Conservation (phyloP, 53 echinoderm and acorn worm species). For the Holothuria scabra region DNA sequence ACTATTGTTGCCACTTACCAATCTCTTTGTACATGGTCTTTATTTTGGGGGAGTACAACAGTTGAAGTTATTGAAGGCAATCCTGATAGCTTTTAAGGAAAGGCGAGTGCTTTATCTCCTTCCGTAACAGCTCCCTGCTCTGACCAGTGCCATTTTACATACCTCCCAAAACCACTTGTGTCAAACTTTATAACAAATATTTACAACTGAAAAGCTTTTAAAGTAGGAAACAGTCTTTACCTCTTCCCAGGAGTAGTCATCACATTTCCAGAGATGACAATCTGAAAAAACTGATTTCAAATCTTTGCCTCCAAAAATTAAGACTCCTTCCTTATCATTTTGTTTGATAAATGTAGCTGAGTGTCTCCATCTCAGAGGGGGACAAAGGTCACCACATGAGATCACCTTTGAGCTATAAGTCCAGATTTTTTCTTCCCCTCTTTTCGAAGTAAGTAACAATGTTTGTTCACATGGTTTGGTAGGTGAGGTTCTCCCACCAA, state of each 20-base stretch:
- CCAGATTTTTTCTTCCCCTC: background rate
- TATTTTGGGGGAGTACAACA: no score
- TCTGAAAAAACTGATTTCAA: conserved; percentile 16
- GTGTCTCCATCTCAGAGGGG: conserved; percentile 82
- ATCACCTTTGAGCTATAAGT: conserved; percentile 15
- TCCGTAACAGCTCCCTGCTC: no score
- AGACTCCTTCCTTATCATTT: conserved; percentile 38
- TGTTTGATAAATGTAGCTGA: conserved; percentile 38
- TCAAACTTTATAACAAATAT: no score
- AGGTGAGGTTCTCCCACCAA: conserved; percentile 88
- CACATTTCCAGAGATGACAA: background rate
- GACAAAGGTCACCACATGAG: conserved; percentile 7
- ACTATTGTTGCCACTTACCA: no score
- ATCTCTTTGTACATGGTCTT: no score
- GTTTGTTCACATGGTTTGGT: conserved; percentile 65
- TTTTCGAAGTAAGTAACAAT: conserved; percentile 42
- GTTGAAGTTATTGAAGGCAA: no score
- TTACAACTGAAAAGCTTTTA: no score
- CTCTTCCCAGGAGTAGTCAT: conserved; percentile 16
- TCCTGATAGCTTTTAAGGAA: no score
- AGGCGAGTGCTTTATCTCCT: no score
- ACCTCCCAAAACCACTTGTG: no score
- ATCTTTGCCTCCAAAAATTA: conserved; percentile 75
- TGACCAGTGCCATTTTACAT: no score
- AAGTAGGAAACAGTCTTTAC: conserved; percentile 4